A percentile compares a stretch with the other conserved stretches of the same genome.
phyloP scores from a whole-genome alignment of 2,797 vertebrate genomes.

The Chloroceryle inda region DNA sequence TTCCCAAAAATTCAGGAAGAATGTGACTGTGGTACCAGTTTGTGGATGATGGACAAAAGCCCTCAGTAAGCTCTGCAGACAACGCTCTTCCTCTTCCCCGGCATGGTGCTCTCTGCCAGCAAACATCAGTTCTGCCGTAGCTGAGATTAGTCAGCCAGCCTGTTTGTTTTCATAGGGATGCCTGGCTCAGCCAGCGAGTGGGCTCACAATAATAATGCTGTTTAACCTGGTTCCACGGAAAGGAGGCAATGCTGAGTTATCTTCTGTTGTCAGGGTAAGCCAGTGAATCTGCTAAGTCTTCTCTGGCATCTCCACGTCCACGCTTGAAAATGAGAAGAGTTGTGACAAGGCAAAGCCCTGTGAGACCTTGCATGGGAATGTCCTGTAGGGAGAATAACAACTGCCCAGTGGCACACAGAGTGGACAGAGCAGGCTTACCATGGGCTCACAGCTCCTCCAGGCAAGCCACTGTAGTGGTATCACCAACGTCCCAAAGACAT shows the following conservation, averaged over 20 bases:
- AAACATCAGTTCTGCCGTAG: constrained; percentile 49
- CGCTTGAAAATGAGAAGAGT: not conserved
- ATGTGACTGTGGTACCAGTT: not conserved
- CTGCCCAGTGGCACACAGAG: not conserved
- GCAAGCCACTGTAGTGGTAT: not conserved
- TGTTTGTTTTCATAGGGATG: constrained; percentile 64
- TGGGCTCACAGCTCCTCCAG: not conserved
- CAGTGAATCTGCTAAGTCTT: not conserved
- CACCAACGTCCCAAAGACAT: not conserved
- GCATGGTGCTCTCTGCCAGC: constrained; percentile 42
- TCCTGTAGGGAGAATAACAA: constrained; percentile 50
- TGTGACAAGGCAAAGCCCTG: not conserved
- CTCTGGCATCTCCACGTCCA: not conserved
- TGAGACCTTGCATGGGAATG: not conserved
- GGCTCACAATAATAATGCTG: not conserved
- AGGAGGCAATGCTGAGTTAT: not conserved
- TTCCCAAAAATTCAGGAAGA: not conserved
- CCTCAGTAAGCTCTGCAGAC: not conserved
- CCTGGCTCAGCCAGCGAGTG: not conserved
- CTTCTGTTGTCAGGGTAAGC: not conserved
- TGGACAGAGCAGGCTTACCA: not conserved
- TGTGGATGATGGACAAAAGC: not conserved
- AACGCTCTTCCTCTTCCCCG: constrained; percentile 26
- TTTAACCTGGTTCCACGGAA: constrained; percentile 38
- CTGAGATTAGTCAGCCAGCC: constrained; percentile 52